A percentile compares a stretch with the other conserved stretches of the same genome.
Evolutionary conservation across 1,140 invertebrate genomes (phyloP).

Genomic region (Polypedilum vanderplanki): DNA sequence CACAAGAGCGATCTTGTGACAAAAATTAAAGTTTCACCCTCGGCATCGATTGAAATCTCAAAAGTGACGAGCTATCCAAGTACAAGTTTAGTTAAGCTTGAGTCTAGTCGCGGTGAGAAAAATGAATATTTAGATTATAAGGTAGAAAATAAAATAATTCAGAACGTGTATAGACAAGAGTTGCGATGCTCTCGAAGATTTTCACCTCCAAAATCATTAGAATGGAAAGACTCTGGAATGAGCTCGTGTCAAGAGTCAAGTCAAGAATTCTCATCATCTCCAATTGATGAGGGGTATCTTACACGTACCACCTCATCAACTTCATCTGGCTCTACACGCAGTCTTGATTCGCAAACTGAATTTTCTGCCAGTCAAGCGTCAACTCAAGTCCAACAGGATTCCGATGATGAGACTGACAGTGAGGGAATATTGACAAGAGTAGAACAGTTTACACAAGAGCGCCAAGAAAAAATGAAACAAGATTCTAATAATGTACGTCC

Average conservation of each 20-base stretch:
- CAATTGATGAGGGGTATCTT: background rate
- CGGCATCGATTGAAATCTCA: background rate
- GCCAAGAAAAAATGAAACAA: conserved; percentile 1
- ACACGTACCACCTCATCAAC: background rate
- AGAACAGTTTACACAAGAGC: background rate
- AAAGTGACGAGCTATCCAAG: conserved; percentile 21
- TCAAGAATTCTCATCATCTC: conserved; percentile 27
- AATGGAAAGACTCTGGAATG: conserved; percentile 30
- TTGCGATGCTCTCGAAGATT: background rate
- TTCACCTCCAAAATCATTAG: conserved; percentile 1
- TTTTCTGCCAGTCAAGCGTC: conserved; percentile 3
- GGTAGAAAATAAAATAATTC: conserved; percentile 13
- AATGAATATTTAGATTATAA: background rate
- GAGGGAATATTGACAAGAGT: background rate
- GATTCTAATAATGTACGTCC: background rate
- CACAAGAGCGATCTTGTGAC: background rate
- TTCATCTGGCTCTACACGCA: background rate
- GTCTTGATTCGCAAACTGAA: background rate
- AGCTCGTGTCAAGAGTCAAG: conserved; percentile 30
- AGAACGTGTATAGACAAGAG: conserved; percentile 22
- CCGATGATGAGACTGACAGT: conserved; percentile 15
- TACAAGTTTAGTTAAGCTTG: conserved; percentile 23
- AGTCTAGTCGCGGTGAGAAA: background rate
- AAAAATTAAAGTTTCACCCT: conserved; percentile 5
- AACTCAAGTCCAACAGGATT: background rate